Conservation (phyloP, 2,888 invertebrate genomes). For the Plebejus melissa region DNA sequence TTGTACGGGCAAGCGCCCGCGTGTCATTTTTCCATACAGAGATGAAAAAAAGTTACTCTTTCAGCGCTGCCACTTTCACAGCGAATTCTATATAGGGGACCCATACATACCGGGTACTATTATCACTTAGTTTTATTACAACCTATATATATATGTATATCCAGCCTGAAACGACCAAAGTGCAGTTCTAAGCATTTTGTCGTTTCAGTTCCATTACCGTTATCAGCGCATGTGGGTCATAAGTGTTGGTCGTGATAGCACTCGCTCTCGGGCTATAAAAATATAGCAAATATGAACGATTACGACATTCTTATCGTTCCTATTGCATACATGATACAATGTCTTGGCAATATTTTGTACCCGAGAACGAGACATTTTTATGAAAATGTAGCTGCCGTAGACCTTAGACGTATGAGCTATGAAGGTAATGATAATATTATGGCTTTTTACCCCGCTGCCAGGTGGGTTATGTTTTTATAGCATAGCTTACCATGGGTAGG, state of each 20-base stretch:
- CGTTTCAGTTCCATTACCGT: not conserved
- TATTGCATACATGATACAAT: not conserved
- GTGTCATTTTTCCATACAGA: too few species aligned
- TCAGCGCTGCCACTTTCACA: too few species aligned
- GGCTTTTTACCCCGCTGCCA: too few species aligned
- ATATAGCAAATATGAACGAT: conserved; percentile 24
- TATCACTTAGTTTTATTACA: too few species aligned
- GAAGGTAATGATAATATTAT: not conserved
- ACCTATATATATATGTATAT: not conserved
- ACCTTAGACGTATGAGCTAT: not conserved
- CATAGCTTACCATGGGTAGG: too few species aligned
- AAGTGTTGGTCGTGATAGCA: conserved; percentile 25
- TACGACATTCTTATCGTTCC: conserved; percentile 15
- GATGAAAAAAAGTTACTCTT: too few species aligned
- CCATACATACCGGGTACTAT: too few species aligned
- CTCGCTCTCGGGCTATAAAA: conserved; percentile 18
- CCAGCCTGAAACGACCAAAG: not conserved
- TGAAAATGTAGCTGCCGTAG: not conserved
- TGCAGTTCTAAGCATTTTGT: not conserved
- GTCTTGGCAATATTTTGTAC: not conserved
- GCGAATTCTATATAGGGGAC: too few species aligned
- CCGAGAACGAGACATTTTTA: not conserved
- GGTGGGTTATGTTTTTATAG: too few species aligned
- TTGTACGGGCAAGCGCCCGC: too few species aligned
- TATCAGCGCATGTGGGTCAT: conserved; percentile 24